Percentiles rank a stretch among this genome's conserved stretches.
phyloP scores from a whole-genome alignment of 2,888 invertebrate species.

The Dasypolia templi region DNA sequence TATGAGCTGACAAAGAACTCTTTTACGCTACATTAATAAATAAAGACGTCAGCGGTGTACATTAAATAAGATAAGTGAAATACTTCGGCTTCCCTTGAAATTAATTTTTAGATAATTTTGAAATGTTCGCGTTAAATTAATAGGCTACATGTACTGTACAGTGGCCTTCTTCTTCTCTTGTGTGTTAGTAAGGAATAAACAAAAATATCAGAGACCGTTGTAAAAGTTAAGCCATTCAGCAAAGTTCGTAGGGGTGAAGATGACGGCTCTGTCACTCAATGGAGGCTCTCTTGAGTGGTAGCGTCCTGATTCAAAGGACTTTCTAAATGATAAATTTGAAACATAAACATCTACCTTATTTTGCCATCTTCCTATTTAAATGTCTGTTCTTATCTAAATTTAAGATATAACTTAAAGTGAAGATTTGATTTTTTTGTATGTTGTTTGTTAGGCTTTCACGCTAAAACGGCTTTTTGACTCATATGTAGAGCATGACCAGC shows the following conservation, averaged over 20 bases:
- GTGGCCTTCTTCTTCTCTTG: background rate
- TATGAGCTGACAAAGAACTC: conserved; percentile 44
- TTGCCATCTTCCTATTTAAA: background rate
- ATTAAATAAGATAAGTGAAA: conserved; percentile 22
- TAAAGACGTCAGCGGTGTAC: conserved; percentile 49
- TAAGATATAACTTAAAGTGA: no score
- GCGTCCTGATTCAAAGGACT: background rate
- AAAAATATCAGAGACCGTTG: background rate
- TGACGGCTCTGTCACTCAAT: background rate
- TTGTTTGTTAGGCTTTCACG: no score
- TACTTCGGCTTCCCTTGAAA: conserved; percentile 39
- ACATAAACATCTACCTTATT: background rate
- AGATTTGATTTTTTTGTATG: no score
- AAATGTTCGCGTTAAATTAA: conserved; percentile 1
- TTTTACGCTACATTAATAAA: conserved; percentile 55
- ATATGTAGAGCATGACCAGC: no score
- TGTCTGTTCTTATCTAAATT: background rate
- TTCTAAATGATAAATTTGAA: background rate
- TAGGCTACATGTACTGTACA: no score
- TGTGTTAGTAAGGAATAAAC: background rate
- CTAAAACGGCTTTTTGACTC: no score
- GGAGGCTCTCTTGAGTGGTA: background rate
- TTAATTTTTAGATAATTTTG: conserved; percentile 22
- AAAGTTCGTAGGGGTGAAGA: background rate
- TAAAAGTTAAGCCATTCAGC: background rate